Conservation (phyloP, 2,888 invertebrate genomes). For the Eupithecia inturbata region DNA sequence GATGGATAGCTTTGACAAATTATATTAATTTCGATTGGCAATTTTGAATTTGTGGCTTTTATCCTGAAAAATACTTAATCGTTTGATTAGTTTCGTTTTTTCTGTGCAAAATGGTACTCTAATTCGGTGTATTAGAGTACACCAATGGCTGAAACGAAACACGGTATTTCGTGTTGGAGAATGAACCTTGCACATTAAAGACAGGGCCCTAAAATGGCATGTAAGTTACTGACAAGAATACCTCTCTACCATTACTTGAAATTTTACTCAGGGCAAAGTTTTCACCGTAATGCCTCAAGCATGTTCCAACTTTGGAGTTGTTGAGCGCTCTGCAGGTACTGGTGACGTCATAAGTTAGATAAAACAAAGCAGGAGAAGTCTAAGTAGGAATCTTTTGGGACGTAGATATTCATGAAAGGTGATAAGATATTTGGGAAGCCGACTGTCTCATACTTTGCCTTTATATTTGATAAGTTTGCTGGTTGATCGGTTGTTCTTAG, state of each 20-base stretch:
- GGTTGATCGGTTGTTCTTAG: neutral
- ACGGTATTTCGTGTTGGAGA: too few relatives aligned
- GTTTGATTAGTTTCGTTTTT: too few relatives aligned
- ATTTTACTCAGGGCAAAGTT: constrained; percentile 9
- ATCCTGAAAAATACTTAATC: too few relatives aligned
- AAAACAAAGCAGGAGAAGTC: neutral
- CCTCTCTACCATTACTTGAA: neutral
- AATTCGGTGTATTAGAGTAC: too few relatives aligned
- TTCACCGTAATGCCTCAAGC: neutral
- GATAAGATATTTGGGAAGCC: neutral
- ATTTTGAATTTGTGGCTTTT: too few relatives aligned
- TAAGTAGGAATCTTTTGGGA: neutral
- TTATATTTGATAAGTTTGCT: neutral
- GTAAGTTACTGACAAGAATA: neutral
- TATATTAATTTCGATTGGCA: neutral
- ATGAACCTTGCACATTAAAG: too few relatives aligned
- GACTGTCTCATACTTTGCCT: neutral
- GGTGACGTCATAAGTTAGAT: neutral
- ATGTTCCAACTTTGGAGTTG: neutral
- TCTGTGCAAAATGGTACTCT: too few relatives aligned
- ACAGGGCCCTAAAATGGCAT: neutral
- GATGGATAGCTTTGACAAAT: neutral
- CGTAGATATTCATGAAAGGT: neutral
- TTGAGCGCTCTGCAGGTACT: neutral
- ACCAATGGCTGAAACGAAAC: too few relatives aligned